Percentiles rank a stretch among this genome's conserved stretches.
Evolutionary conservation across 2,113 vertebrate genomes (phyloP).

Genomic region (Istiophorus platypterus): DNA sequence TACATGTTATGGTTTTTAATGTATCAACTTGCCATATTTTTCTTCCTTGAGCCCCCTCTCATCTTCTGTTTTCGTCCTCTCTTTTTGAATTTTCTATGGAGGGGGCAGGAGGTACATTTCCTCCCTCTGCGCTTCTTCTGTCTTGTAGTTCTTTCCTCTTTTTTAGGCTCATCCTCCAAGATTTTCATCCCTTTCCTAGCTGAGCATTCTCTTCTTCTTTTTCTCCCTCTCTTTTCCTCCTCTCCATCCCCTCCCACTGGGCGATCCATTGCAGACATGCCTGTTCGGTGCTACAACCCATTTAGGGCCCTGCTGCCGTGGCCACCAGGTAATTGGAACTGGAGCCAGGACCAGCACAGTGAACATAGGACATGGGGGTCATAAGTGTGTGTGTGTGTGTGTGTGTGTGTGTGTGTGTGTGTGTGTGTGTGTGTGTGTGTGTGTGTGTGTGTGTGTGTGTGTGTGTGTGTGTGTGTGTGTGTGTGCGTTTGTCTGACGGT

Average conservation of each 20-base stretch:
- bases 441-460: slow-evolving; percentile 43
- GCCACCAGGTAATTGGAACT: slow-evolving; percentile 88
- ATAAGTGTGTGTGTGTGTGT: slow-evolving; percentile 77
- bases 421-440: slow-evolving; percentile 74
- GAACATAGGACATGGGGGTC: slow-evolving; percentile 69
- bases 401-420: slow-evolving; percentile 28
- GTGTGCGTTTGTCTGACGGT: slow-evolving; percentile 27
- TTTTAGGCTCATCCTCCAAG: neutral
- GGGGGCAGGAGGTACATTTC: neutral
- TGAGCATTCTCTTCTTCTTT: slow-evolving; percentile 7
- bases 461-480: slow-evolving; percentile 77
- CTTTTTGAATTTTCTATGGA: neutral
- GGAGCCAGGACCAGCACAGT: slow-evolving; percentile 86
- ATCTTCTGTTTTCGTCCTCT: neutral
- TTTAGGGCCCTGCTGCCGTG: slow-evolving; percentile 87
- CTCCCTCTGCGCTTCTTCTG: neutral
- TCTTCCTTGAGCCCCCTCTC: neutral
- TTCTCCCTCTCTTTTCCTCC: neutral
- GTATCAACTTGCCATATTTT: neutral
- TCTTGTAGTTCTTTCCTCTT: neutral
- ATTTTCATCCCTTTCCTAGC: slow-evolving; percentile 5
- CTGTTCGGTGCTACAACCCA: slow-evolving; percentile 86
- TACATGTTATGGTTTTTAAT: neutral
- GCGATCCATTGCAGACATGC: slow-evolving; percentile 87
- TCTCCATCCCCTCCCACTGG: slow-evolving; percentile 65